Evolutionary conservation across 2,888 invertebrate genomes (phyloP).

Genomic region (Pristionchus maxplancki): DNA sequence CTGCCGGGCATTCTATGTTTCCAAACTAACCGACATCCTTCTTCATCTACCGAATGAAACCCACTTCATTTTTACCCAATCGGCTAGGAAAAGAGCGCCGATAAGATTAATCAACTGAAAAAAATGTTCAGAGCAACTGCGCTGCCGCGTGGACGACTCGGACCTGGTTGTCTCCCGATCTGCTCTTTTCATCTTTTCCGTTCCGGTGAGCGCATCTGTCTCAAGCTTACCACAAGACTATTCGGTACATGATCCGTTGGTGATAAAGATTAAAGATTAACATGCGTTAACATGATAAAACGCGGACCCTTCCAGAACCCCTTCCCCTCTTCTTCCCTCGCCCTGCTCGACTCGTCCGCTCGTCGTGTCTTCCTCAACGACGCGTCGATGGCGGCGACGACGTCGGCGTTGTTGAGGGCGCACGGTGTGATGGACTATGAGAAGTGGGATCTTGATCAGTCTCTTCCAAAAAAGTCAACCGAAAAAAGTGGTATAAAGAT

Average conservation of each 20-base stretch:
- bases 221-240: not conserved
- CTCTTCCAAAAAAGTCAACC: no score
- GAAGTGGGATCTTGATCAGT: not conserved
- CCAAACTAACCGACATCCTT: no score
- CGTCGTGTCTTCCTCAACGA: constrained; percentile 13
- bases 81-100: no score
- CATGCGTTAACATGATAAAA: no score
- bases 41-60: no score
- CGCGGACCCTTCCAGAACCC: not conserved
- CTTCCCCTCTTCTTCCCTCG: not conserved
- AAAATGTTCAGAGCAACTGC: constrained; percentile 45
- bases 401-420: not conserved
- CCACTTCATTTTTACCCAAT: no score
- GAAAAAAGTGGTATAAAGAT: no score
- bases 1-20: no score
- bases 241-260: no score
- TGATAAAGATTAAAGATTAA: no score
- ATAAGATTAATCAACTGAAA: no score
- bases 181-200: not conserved
- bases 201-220: not conserved
- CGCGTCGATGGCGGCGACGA: not conserved
- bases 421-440: constrained; percentile 24
- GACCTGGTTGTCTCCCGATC: constrained; percentile 42
- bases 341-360: not conserved
- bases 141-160: constrained; percentile 36